Percentiles rank a stretch among this genome's conserved stretches.
phyloP scores from a whole-genome alignment of 1,140 invertebrate species.

The Trichogramma pretiosum region DNA sequence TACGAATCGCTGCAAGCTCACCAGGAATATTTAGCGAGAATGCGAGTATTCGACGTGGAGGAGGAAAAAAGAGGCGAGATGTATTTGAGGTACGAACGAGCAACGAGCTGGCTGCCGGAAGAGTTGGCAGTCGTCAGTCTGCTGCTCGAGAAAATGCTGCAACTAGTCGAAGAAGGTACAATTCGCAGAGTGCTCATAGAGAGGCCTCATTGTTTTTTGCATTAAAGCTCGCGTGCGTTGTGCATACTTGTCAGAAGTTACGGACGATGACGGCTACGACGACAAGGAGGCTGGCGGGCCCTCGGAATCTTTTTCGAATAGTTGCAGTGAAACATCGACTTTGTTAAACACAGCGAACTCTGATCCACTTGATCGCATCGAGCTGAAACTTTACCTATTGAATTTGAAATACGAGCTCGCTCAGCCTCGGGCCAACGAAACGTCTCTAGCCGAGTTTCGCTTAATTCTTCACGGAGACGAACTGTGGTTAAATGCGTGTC shows the following conservation, averaged over 20 bases:
- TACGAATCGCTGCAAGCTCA: constrained; percentile 45
- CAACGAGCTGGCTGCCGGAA: constrained; percentile 36
- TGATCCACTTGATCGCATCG: background rate
- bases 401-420: constrained; percentile 20
- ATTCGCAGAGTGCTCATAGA: too few species aligned
- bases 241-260: background rate
- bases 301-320: too few species aligned
- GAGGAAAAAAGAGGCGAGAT: too few species aligned
- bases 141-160: constrained; percentile 42
- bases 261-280: background rate
- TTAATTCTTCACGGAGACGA: constrained; percentile 23
- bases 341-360: constrained; percentile 13
- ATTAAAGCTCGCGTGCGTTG: background rate
- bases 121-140: constrained; percentile 40
- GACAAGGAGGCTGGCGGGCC: background rate
- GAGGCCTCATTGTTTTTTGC: too few species aligned
- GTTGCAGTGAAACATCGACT: too few species aligned
- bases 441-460: background rate
- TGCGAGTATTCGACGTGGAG: constrained; percentile 32
- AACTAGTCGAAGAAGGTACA: constrained; percentile 27
- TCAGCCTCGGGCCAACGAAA: constrained; percentile 16
- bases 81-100: too few species aligned
- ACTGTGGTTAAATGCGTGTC: constrained; percentile 14
- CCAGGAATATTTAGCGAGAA: constrained; percentile 41
- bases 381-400: constrained; percentile 15